A percentile compares a stretch with the other conserved stretches of the same genome.
phyloP scores from a whole-genome alignment of 2,888 invertebrate species.

The Crossocerus cetratus region DNA sequence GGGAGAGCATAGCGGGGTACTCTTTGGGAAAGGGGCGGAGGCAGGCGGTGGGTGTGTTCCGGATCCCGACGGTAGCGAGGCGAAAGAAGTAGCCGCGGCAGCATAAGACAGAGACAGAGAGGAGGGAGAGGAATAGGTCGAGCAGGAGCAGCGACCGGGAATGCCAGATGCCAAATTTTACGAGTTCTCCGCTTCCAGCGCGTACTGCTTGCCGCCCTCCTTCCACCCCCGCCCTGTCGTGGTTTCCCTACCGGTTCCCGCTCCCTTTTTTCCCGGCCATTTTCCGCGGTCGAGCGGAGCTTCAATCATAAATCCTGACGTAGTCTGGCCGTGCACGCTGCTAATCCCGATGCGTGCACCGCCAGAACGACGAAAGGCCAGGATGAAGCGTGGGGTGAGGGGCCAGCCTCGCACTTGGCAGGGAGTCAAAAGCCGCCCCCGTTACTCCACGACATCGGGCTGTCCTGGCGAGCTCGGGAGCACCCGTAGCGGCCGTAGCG shows the following conservation, averaged over 20 bases:
- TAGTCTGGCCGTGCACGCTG: slow-evolving; percentile 54
- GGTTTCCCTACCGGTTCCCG: slow-evolving; percentile 6
- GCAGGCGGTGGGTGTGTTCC: slow-evolving; percentile 57
- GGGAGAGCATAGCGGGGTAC: slow-evolving; percentile 36
- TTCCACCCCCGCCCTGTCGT: slow-evolving; percentile 11
- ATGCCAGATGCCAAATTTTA: slow-evolving; percentile 64
- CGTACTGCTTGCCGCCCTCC: slow-evolving; percentile 16
- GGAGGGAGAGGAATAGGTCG: slow-evolving; percentile 23
- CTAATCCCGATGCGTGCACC: slow-evolving; percentile 65
- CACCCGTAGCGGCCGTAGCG: too few relatives aligned
- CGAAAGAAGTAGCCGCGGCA: slow-evolving; percentile 43
- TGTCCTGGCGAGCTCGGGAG: slow-evolving; percentile 8
- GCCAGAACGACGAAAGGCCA: slow-evolving; percentile 35
- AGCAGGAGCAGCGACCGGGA: slow-evolving; percentile 12
- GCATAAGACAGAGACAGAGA: slow-evolving; percentile 9
- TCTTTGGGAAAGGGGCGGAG: slow-evolving; percentile 32
- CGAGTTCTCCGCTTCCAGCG: slow-evolving; percentile 44
- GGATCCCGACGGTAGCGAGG: slow-evolving; percentile 44
- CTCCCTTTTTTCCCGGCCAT: slow-evolving; percentile 45
- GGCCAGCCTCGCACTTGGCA: slow-evolving; percentile 59
- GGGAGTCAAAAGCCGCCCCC: slow-evolving; percentile 58
- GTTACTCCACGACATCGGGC: slow-evolving; percentile 19
- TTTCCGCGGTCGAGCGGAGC: slow-evolving; percentile 62
- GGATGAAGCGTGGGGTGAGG: slow-evolving; percentile 43
- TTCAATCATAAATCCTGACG: slow-evolving; percentile 69